Base-by-base conservation (phyloP, 2,797 vertebrate genomes). In the Loriculus beryllinus region DNA sequence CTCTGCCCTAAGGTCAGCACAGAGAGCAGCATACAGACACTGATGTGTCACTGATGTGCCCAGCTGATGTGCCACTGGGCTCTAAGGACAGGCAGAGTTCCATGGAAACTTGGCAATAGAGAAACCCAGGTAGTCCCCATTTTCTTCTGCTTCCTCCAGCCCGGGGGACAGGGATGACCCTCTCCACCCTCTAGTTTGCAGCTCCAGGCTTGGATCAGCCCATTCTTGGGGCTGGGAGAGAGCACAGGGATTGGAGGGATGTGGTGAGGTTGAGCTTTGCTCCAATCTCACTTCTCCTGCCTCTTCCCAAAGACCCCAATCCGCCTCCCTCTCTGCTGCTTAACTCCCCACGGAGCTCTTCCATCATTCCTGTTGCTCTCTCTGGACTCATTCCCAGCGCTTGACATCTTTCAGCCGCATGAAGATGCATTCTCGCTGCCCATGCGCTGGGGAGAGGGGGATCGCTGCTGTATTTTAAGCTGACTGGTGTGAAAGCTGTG, bases 241-340 rank as follows among this genome's bases (percentile, higher is more conserved):
- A 42, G 29, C 33, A 3, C 0, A 3, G 15, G 19, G 17, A 8
- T 5, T 3, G 0, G 74, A 45, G 60, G 51, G 65, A 6, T 9
- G 48, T 1, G 6, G 2, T 4, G 56, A n/a, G 17, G 10, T 1
- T 28, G 82, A 67, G n/a, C 33, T 52, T 23, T 57, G 62, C 68
- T 49, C 31, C 29, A n/a, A 5, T 2, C 22, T 57, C 10, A 3
- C 22, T 57, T 4, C 3, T 47, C 31, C 70, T 57, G 7, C 26
- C 60, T 14, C 45, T 31, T 76, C 60, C 60, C 47, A 17, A 15
- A 65, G 39, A 33, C 25, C 17, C 21, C 0, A 0, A 0, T 1
- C 29, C 14, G 14, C 31, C 31, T 39, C 49, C 37, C 20, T 26
- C 33, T 31, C 14, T 2, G 0, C 42, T 9, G 18, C 33, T 14